Evolutionary conservation across 2,113 vertebrate genomes (phyloP).

Genomic region (Propithecus coquereli): DNA sequence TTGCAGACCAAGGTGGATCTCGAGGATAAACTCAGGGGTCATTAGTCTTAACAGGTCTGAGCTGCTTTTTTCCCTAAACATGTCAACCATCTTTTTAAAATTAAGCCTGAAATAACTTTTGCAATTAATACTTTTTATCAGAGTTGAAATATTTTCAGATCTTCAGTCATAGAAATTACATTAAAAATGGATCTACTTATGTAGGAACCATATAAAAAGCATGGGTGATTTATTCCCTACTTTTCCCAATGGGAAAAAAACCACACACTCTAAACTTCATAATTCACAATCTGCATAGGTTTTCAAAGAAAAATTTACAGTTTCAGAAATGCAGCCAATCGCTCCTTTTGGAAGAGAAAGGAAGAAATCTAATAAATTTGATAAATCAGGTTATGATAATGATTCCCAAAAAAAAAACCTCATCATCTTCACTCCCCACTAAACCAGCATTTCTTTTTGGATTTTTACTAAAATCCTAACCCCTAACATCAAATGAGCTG

Average conservation of each 20-base stretch:
- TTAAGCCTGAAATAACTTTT: not conserved
- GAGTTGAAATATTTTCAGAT: not conserved
- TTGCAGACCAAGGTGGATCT: not conserved
- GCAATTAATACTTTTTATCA: not conserved
- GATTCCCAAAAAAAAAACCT: not conserved
- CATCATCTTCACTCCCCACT: not conserved
- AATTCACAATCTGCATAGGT: not conserved
- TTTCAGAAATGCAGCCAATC: not conserved
- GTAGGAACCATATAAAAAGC: not conserved
- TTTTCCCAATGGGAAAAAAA: not conserved
- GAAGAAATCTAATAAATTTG: not conserved
- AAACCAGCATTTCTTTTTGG: not conserved
- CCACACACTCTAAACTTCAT: not conserved
- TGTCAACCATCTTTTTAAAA: not conserved
- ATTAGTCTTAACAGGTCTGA: not conserved
- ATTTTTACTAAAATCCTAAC: not conserved
- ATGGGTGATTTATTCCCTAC: not conserved
- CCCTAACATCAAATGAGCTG: not conserved
- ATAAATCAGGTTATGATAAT: not conserved
- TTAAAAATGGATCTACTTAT: not conserved
- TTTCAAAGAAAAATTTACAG: conserved; percentile 28
- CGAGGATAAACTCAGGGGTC: not conserved
- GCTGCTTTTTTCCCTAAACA: not conserved
- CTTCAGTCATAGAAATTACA: not conserved
- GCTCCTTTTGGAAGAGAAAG: conserved; percentile 27